Evolutionary conservation across 2,113 vertebrate species (phyloP).

Genomic region (Saguinus midas): DNA sequence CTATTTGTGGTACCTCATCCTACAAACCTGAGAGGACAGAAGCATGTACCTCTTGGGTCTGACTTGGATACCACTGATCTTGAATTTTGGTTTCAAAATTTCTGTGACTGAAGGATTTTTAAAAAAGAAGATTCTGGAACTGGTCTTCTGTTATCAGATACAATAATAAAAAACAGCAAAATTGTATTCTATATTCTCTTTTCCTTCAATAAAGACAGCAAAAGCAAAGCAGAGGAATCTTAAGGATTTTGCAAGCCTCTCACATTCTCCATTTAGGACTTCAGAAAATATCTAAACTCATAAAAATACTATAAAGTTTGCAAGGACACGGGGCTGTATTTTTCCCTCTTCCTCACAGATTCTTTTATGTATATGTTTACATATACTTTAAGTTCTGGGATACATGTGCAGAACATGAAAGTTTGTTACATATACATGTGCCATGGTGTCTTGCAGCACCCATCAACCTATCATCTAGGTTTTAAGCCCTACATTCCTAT

Average conservation of each 20-base stretch:
- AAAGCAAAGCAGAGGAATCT: neutral
- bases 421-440: too few relatives aligned
- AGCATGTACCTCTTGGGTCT: neutral
- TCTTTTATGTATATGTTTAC: too few relatives aligned
- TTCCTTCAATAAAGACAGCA: neutral
- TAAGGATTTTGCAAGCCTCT: slow-evolving; percentile 25
- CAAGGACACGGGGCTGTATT: slow-evolving; percentile 27
- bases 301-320: slow-evolving; percentile 33
- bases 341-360: slow-evolving; percentile 31
- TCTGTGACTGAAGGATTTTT: neutral
- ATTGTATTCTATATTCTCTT: neutral
- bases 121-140: neutral
- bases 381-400: too few relatives aligned
- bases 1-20: neutral
- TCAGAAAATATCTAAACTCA: slow-evolving; percentile 27
- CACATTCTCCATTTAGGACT: slow-evolving; percentile 25
- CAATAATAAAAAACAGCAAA: neutral
- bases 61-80: neutral
- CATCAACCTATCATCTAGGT: too few relatives aligned
- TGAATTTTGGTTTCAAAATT: neutral
- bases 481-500: too few relatives aligned
- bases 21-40: neutral
- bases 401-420: too few relatives aligned
- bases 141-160: neutral
- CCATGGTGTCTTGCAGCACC: too few relatives aligned